Conservation (phyloP, 2,797 vertebrate genomes). For the Acipenser ruthenus region DNA sequence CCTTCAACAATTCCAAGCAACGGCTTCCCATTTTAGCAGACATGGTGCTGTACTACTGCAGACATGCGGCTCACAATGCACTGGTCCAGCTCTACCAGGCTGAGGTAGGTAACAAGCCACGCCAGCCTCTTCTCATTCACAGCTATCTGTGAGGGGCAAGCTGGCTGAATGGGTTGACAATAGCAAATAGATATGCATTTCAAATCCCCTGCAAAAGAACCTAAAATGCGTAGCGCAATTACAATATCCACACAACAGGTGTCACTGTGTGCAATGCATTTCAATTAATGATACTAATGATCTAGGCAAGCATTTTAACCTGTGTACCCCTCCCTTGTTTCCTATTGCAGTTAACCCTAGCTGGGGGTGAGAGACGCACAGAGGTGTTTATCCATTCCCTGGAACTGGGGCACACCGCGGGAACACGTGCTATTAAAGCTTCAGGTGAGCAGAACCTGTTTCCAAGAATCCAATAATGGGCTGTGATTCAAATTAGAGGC, state of each 20-base stretch:
- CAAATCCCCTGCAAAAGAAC: no score
- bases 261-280: background rate
- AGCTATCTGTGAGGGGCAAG: background rate
- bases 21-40: slow-evolving; percentile 85
- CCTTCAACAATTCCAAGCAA: slow-evolving; percentile 51
- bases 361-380: slow-evolving; percentile 71
- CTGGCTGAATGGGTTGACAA: slow-evolving; percentile 5
- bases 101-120: slow-evolving; percentile 58
- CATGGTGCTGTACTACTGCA: slow-evolving; percentile 91
- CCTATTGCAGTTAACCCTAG: slow-evolving; percentile 70
- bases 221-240: no score
- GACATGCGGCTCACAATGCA: slow-evolving; percentile 67
- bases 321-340: slow-evolving; percentile 8
- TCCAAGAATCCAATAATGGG: no score
- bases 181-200: no score
- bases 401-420: slow-evolving; percentile 86
- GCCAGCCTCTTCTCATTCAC: background rate
- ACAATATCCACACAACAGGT: no score
- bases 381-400: slow-evolving; percentile 93
- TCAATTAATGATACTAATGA: background rate
- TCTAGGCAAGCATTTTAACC: no score
- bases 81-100: slow-evolving; percentile 91
- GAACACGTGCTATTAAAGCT: slow-evolving; percentile 86
- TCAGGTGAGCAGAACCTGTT: slow-evolving; percentile 52
- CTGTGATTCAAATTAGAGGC: no score